These are phyloP conservation scores for Creontiades dilutus DNA, from an alignment of 2,888 invertebrate genomes.

Conservation along the genomic window DNA sequence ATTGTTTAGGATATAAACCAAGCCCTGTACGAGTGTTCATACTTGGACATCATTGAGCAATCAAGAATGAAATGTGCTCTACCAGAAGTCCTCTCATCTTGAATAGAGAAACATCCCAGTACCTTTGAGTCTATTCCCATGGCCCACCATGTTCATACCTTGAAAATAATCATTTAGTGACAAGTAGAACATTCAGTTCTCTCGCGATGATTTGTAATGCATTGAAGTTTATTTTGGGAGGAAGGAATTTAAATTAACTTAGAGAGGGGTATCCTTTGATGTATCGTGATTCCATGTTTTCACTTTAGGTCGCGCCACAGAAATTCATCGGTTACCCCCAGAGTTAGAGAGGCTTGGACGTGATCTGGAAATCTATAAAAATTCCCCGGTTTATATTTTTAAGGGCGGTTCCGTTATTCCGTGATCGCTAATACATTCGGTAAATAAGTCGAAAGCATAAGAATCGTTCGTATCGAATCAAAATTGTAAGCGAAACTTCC, in stretches of 20 bases:
- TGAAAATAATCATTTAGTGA: no score
- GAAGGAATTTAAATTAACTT: neutral
- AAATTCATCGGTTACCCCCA: constrained; percentile 29
- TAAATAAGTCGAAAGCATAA: neutral
- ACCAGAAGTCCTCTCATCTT: no score
- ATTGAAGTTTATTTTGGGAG: neutral
- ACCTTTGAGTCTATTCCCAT: no score
- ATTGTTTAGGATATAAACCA: no score
- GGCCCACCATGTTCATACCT: no score
- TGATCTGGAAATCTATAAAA: constrained; percentile 35
- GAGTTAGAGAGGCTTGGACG: constrained; percentile 55
- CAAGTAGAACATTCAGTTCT: no score
- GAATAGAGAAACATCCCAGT: no score
- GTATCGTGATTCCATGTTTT: constrained; percentile 59
- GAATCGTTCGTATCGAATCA: neutral
- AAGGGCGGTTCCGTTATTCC: neutral
- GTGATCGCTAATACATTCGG: neutral
- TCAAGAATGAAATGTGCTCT: no score
- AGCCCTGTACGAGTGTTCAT: no score
- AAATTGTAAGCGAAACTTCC: constrained; percentile 35
- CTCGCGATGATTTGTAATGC: neutral
- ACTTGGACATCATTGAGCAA: no score
- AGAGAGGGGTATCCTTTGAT: neutral
- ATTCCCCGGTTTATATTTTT: neutral
- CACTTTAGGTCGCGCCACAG: constrained; percentile 45